A percentile compares a stretch with the other conserved stretches of the same genome.
Conservation (phyloP, 1,140 invertebrate species). For the Philotrypesis tridentata region DNA sequence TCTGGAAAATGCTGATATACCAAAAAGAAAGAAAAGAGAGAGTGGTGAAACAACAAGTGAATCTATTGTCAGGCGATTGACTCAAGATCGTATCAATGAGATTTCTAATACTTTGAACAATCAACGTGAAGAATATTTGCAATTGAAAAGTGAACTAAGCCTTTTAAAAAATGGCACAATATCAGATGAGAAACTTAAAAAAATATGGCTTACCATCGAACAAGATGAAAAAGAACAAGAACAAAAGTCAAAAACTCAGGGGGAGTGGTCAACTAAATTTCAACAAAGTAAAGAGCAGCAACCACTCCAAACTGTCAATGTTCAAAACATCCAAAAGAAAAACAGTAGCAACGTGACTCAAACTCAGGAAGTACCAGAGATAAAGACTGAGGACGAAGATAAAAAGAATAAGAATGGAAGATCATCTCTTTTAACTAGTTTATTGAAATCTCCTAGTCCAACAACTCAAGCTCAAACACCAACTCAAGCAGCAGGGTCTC, state of each 20-base stretch:
- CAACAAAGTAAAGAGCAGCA: constrained; percentile 73
- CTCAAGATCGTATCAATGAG: constrained; percentile 84
- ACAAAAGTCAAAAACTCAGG: constrained; percentile 77
- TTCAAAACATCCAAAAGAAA: constrained; percentile 53
- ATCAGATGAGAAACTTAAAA: constrained; percentile 80
- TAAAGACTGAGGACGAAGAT: constrained; percentile 59
- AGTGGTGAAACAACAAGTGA: constrained; percentile 87
- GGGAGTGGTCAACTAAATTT: constrained; percentile 82
- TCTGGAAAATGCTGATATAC: constrained; percentile 88
- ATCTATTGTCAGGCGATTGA: constrained; percentile 85
- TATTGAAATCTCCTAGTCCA: constrained; percentile 82
- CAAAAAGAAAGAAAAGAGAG: constrained; percentile 88
- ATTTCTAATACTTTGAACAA: constrained; percentile 81
- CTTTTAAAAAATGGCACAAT: constrained; percentile 74
- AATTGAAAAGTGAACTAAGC: constrained; percentile 79
- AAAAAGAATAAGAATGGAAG: constrained; percentile 65
- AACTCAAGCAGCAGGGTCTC: constrained; percentile 67
- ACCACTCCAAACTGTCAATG: constrained; percentile 48
- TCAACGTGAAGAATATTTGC: constrained; percentile 82
- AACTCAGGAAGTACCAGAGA: constrained; percentile 50
- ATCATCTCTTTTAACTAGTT: constrained; percentile 87
- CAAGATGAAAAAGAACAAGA: constrained; percentile 81
- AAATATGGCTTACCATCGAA: constrained; percentile 84
- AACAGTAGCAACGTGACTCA: constrained; percentile 60
- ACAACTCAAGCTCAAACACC: constrained; percentile 70